Evolutionary conservation across 2,113 vertebrate genomes (phyloP), one percentile per base, ranked within the genome.

Genomic region (Buteo buteo): DNA sequence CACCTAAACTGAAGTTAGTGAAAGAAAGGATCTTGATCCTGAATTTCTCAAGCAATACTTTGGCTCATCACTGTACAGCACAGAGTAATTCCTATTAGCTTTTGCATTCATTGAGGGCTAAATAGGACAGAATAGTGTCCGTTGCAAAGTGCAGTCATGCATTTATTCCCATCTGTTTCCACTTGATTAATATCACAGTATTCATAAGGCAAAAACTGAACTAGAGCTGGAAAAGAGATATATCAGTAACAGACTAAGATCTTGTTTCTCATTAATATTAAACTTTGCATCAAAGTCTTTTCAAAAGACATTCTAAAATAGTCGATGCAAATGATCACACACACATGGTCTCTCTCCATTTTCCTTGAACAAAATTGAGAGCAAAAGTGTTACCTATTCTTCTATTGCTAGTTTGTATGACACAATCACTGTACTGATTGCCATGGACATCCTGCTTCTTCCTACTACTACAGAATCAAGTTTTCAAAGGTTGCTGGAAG

Each of bases 401-500:
- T 73, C 50, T 86, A 3, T 5, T 55, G 5, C 29, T 76, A 79
- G 45, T 91, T 88, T 70, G 42, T 42, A 54, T 18, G 69, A 52
- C 52, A 78, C 47, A 71, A 61, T 52, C 82, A 38, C 72, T 62
- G 72, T n/a, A 28, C 64, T 69, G 55, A 88, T 67, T 94, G 80
- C 73, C 82, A 69, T 10, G 5, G 74, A 92, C 36, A 79, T 87
- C 71, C 72, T 71, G 40, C 32, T 94, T 84, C 73, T 80, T 86
- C 87, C 69, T 72, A 4, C 44, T 59, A 6, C 31, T 32, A 62
- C 71, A 69, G 57, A 94, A 91, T 61, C 91, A 91, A 58, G 69
- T 89, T 92, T 93, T 86, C 78, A 95, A 93, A 95, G 94, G 93
- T 93, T 94, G 73, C 54, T 92, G 71, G 47, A 96, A 95, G 80